Evolutionary conservation across 2,797 vertebrate species (phyloP).

Genomic region (Hoplostethus atlanticus): DNA sequence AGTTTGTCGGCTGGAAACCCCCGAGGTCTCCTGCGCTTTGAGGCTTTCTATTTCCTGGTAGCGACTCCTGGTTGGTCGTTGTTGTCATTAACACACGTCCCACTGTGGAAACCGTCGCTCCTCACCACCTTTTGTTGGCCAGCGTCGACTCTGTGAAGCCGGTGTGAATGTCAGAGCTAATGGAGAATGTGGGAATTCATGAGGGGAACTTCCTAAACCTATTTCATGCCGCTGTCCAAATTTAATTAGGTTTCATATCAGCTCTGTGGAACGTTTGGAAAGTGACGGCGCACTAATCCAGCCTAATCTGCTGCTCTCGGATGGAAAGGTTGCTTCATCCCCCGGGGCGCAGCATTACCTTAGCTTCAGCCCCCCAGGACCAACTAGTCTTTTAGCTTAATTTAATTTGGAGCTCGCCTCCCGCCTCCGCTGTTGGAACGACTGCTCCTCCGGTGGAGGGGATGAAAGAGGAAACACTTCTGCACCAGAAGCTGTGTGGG

Average conservation of each 20-base stretch:
- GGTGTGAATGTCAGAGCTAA: slow-evolving; percentile 46
- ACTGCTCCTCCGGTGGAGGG: slow-evolving; percentile 2
- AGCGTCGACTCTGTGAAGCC: not conserved
- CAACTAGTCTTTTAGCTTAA: slow-evolving; percentile 36
- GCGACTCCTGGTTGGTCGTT: not conserved
- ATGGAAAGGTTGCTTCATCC: slow-evolving; percentile 47
- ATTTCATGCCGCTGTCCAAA: slow-evolving; percentile 52
- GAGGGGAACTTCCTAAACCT: slow-evolving; percentile 25
- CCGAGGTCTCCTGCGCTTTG: slow-evolving; percentile 2
- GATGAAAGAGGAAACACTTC: slow-evolving; percentile 29
- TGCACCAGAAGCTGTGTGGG: not conserved
- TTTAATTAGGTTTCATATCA: slow-evolving; percentile 60
- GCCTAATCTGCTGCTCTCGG: slow-evolving; percentile 38
- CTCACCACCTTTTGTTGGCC: not conserved
- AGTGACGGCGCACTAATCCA: slow-evolving; percentile 44
- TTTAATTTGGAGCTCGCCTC: slow-evolving; percentile 38
- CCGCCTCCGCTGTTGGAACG: slow-evolving; percentile 7
- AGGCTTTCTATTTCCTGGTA: not conserved
- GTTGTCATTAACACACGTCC: not conserved
- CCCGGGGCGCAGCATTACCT: slow-evolving; percentile 11
- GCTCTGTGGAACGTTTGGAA: slow-evolving; percentile 32
- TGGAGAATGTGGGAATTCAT: slow-evolving; percentile 29
- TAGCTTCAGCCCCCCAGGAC: slow-evolving; percentile 33
- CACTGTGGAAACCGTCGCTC: not conserved
- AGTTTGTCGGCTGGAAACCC: not conserved